Percentiles rank a stretch among this genome's conserved stretches.
These are phyloP conservation scores for Microctenopoma stevenorrisi DNA, from an alignment of 2,797 vertebrate species.

Conservation along the genomic window DNA sequence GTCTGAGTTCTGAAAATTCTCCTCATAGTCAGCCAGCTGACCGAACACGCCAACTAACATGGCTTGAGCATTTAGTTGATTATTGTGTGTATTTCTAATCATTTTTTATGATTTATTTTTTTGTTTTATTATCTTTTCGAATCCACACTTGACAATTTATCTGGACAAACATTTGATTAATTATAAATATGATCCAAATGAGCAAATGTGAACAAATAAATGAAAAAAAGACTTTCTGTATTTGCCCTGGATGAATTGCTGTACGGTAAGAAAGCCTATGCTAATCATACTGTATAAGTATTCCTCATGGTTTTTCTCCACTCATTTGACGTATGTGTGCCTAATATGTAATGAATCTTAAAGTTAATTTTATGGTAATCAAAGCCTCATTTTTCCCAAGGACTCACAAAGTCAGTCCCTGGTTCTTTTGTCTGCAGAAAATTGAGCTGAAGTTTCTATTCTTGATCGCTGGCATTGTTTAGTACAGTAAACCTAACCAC, in stretches of 20 bases:
- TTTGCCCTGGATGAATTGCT: slow-evolving; percentile 53
- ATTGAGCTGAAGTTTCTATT: slow-evolving; percentile 56
- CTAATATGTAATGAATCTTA: slow-evolving; percentile 74
- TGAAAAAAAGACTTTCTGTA: slow-evolving; percentile 26
- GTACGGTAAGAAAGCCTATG: slow-evolving; percentile 62
- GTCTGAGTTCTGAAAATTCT: slow-evolving; percentile 25
- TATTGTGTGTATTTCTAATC: not conserved
- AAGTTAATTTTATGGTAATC: slow-evolving; percentile 80
- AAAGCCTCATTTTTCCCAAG: slow-evolving; percentile 72
- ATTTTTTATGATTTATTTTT: not conserved
- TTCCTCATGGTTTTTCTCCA: slow-evolving; percentile 57
- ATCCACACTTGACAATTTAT: slow-evolving; percentile 17
- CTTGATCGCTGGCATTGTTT: slow-evolving; percentile 59
- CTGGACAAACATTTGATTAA: slow-evolving; percentile 32
- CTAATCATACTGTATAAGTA: slow-evolving; percentile 61
- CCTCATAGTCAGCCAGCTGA: not conserved
- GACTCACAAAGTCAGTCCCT: slow-evolving; percentile 57
- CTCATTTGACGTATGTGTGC: slow-evolving; percentile 67
- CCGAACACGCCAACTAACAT: not conserved
- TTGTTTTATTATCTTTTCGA: slow-evolving; percentile 6
- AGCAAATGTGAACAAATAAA: slow-evolving; percentile 42
- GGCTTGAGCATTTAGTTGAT: slow-evolving; percentile 9
- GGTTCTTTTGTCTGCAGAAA: slow-evolving; percentile 49
- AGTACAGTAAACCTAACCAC: slow-evolving; percentile 56
- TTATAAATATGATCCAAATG: slow-evolving; percentile 27